phyloP scores from a whole-genome alignment of 1,140 invertebrate species.

The Dryas iulia region DNA sequence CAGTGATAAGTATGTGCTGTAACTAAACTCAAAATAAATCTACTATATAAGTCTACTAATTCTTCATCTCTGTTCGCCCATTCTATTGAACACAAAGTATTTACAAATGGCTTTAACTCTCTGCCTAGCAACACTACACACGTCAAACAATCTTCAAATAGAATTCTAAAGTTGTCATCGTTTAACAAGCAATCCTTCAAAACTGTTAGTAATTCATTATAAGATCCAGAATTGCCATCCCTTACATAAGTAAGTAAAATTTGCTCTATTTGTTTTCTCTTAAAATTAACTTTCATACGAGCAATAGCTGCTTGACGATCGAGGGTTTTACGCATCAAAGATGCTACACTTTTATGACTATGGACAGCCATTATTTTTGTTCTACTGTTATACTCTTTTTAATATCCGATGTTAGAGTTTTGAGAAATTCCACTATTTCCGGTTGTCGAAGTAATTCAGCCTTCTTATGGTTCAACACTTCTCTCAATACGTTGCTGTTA shows the following conservation, averaged over 20 bases:
- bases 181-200: conserved; percentile 60
- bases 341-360: conserved; percentile 66
- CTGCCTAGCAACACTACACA: conserved; percentile 66
- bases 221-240: conserved; percentile 54
- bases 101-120: conserved; percentile 63
- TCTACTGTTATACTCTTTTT: conserved; percentile 38
- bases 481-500: conserved; percentile 65
- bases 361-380: conserved; percentile 62
- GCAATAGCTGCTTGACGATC: conserved; percentile 60
- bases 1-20: conserved; percentile 75
- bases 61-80: conserved; percentile 58
- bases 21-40: conserved; percentile 64
- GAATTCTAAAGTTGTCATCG: conserved; percentile 66
- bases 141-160: conserved; percentile 65
- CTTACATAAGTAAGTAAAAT: conserved; percentile 54
- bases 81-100: conserved; percentile 61
- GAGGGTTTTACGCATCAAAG: conserved; percentile 70
- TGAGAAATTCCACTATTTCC: conserved; percentile 67
- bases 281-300: conserved; percentile 58
- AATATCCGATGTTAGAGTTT: conserved; percentile 63
- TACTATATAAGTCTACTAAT: conserved; percentile 58
- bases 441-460: conserved; percentile 70
- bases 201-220: conserved; percentile 65
- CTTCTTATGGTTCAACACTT: conserved; percentile 77
- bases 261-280: conserved; percentile 62